Evolutionary conservation across 2,888 invertebrate genomes (phyloP), one percentile per base, ranked within the genome.

Genomic region (Junonia oenone): DNA sequence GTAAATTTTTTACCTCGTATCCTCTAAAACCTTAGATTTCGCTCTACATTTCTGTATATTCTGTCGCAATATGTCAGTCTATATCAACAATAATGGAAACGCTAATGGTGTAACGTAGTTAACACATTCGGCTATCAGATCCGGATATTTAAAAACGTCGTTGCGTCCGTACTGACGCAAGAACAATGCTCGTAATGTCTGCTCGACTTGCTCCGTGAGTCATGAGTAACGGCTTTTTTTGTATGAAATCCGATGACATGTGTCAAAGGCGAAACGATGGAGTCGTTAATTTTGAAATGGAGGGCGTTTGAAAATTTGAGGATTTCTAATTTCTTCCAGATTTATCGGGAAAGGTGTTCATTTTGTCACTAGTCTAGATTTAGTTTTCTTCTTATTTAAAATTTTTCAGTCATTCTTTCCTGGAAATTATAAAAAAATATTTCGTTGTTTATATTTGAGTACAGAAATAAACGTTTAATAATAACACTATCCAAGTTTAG

Each of bases 181-280:
- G 11, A 51, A 45, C 45, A 45, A 45, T 45, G 46, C 19, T 46
- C 31, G 43, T 48, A 54, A 48, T 26, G 9, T 40, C 13, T 6
- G 38, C 15, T 31, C 14, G 48, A 26, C 47, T 40, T 33, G 13
- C 35, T n/a, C 35, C 46, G 33, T 58, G 57, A 58, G 53, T 58
- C 57, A 58, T 33, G n/a, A 1, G 6, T 58, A 58, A 58, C 57
- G 54, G 54, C 40, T 40, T 57, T 38, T 45, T 57, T 45, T 33
- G 22, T 15, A 40, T 13, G 22, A 33, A 43, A 37, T 37, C 19
- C 13, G 15, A 53, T 27, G 37, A 57, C 45, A 51, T 47, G 26
- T 56, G 55, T 40, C 31, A 46, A 33, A 51, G 51, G 51, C 40
- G 56, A 17, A 27, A 45, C 14, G 33, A 22, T 22, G 9, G 35